Evolutionary conservation across 1,140 invertebrate genomes (phyloP), one percentile per base, ranked within the genome.

Genomic region (Nomia melanderi): DNA sequence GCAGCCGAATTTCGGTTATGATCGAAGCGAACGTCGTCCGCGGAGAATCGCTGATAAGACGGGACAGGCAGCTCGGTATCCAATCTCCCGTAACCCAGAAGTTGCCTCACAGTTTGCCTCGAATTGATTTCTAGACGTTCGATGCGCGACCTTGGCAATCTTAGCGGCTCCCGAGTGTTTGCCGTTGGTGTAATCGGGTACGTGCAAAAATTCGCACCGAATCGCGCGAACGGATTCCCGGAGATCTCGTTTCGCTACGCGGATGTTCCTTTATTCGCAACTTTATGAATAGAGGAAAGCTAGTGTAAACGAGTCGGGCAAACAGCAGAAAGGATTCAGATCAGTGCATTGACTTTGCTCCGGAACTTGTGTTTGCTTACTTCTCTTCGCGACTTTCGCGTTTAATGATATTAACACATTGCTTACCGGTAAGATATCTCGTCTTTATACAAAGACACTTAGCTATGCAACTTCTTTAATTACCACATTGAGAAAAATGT

Each of bases 1-100:
- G 41, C 39, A 66, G n/a, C 14, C 54, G 74, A 73, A 33, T 59
- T 83, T 71, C 53, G 53, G 57, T 29, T 44, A 17, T 4, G 39
- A 31, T 27, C 20, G 31, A 54, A 23, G 9, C 17, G 5, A 20
- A 5, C 7, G 12, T 17, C 23, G 47, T 56, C 50, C 8, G 1
- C n/a, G 6, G n/a, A 31, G 41, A 31, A 54, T 41, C 14, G 39
- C 39, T 5, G 7, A 14, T 20, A 23, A 54, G 29, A 1, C 17
- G 25, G 53, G 1, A 14, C 44, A n/a, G n/a, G n/a, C n/a, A n/a
- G 23, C 23, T 54, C 29, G n/a, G 47, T 6, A 1, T 7, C 6
- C 1, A 8, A 62, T 23, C 53, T 9, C 9, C n/a, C 36, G 53
- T 36, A 41, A 75, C 56, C 0, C 53, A 33, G 39, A 25, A 36